These are phyloP conservation scores for Oplegnathus fasciatus DNA, from an alignment of 2,113 vertebrate genomes.

Conservation along the genomic window DNA sequence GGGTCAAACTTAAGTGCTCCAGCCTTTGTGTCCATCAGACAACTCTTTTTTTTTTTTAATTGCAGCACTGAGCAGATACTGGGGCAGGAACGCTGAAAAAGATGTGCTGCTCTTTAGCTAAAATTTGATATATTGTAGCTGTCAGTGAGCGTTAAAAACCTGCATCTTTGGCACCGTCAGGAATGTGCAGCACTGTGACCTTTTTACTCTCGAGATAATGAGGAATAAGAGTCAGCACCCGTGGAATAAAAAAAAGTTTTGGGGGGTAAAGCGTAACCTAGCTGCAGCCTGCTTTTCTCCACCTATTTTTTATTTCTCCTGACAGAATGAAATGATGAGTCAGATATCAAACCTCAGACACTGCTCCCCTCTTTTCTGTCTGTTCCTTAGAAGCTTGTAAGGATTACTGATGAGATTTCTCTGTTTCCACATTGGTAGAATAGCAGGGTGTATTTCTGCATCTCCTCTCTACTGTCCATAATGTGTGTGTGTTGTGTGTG, in stretches of 20 bases:
- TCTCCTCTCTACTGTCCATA: not conserved
- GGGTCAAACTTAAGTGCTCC: not conserved
- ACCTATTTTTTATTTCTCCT: slow-evolving; percentile 21
- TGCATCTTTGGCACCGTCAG: slow-evolving; percentile 23
- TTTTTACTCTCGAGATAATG: slow-evolving; percentile 45
- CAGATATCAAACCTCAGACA: slow-evolving; percentile 25
- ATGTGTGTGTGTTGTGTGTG: not conserved
- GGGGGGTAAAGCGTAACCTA: not conserved
- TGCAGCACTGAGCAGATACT: not conserved
- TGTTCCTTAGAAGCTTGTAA: not conserved
- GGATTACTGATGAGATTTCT: slow-evolving; percentile 1
- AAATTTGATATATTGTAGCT: slow-evolving; percentile 1
- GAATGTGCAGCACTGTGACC: slow-evolving; percentile 41
- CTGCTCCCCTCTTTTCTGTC: not conserved
- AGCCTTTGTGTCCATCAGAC: not conserved
- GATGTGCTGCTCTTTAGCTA: slow-evolving; percentile 4
- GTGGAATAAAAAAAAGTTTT: not conserved
- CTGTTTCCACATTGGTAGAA: not conserved
- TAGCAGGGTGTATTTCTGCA: not conserved
- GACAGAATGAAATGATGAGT: slow-evolving; percentile 18
- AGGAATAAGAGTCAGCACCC: slow-evolving; percentile 24
- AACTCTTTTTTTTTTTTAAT: not conserved
- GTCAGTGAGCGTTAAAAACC: not conserved
- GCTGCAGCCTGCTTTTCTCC: not conserved
- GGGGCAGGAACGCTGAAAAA: not conserved